Conservation (phyloP, 2,797 vertebrate species). For the Yasuhikotakia modesta region DNA sequence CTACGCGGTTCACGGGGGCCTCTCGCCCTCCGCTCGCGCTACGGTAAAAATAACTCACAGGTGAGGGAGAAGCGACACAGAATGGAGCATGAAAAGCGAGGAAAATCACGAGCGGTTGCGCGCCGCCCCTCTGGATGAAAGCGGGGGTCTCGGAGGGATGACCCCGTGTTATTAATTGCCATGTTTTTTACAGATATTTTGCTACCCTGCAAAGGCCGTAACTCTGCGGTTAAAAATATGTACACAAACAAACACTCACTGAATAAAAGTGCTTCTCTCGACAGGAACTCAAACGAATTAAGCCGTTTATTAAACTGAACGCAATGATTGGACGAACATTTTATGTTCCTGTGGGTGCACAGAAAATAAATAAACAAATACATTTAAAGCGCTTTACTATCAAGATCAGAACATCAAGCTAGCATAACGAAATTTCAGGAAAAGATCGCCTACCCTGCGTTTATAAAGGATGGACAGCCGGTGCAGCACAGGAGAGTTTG, state of each 20-base stretch:
- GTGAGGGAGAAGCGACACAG: conserved; percentile 50
- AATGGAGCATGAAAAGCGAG: conserved; percentile 27
- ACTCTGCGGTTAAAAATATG: conserved; percentile 35
- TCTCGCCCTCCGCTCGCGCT: conserved; percentile 68
- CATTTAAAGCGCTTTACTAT: too few species aligned
- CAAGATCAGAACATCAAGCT: too few species aligned
- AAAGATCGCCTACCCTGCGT: too few species aligned
- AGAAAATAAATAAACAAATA: too few species aligned
- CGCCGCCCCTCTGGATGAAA: too few species aligned
- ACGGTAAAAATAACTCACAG: conserved; percentile 71
- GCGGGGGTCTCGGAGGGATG: too few species aligned
- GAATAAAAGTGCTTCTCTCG: conserved; percentile 5
- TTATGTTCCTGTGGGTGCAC: not conserved
- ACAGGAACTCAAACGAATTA: not conserved
- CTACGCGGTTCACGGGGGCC: conserved; percentile 69
- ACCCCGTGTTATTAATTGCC: conserved; percentile 50
- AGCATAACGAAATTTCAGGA: too few species aligned
- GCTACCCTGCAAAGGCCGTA: conserved; percentile 29
- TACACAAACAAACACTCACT: conserved; percentile 29
- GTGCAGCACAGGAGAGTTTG: too few species aligned
- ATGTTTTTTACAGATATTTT: conserved; percentile 18
- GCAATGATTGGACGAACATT: not conserved
- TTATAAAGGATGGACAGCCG: too few species aligned
- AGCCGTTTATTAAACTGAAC: not conserved
- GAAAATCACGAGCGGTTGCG: conserved; percentile 38